A percentile compares a stretch with the other conserved stretches of the same genome.
Conservation (phyloP, 1,140 invertebrate genomes). For the Dinoponera quadriceps region DNA sequence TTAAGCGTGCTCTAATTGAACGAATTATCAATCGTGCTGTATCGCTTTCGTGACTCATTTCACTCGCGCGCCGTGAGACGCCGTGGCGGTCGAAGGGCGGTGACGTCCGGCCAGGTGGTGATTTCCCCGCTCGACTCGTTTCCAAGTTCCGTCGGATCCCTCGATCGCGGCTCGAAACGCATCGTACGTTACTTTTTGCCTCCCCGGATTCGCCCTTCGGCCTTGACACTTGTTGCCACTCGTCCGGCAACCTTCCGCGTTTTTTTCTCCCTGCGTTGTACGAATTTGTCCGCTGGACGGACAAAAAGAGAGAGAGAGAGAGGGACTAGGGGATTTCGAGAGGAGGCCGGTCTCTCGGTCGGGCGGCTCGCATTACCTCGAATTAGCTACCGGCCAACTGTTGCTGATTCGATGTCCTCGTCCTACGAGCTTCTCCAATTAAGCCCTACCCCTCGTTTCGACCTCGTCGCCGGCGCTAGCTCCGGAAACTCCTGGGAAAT, state of each 20-base stretch:
- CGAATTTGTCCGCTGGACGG: slow-evolving; percentile 31
- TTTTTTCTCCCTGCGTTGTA: slow-evolving; percentile 29
- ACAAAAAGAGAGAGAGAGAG: slow-evolving; percentile 1
- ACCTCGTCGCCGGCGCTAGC: slow-evolving; percentile 18
- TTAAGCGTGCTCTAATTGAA: neutral
- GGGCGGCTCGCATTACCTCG: slow-evolving; percentile 38
- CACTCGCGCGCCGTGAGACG: neutral
- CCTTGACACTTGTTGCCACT: slow-evolving; percentile 37
- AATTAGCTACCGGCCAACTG: slow-evolving; percentile 57
- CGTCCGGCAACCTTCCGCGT: neutral
- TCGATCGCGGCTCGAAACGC: neutral
- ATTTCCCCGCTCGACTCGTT: neutral
- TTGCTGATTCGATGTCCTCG: slow-evolving; percentile 63
- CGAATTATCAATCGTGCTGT: neutral
- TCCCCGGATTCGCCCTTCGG: neutral
- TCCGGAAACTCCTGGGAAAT: slow-evolving; percentile 56
- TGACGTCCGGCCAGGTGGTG: no score
- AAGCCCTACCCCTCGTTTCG: slow-evolving; percentile 37
- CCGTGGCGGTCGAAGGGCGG: neutral
- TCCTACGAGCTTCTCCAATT: slow-evolving; percentile 52
- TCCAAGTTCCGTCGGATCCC: neutral
- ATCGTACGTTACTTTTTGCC: neutral
- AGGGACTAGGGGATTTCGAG: slow-evolving; percentile 13
- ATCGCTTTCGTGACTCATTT: neutral
- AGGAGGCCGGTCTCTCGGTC: slow-evolving; percentile 19